phyloP scores from a whole-genome alignment of 2,797 vertebrate genomes.

The Coluber constrictor region DNA sequence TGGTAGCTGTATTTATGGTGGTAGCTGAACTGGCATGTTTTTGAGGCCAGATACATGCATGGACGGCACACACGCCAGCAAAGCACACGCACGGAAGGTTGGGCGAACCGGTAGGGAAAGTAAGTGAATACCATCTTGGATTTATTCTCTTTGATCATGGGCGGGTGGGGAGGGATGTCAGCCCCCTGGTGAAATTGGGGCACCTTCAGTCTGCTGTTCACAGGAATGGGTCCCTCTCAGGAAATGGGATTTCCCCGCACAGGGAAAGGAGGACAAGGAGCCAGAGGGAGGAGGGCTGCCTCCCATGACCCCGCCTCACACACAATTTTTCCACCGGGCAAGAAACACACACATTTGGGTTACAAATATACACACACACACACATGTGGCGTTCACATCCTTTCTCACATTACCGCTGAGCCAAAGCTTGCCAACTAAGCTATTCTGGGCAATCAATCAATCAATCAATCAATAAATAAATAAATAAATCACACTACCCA shows the following conservation, averaged over 20 bases:
- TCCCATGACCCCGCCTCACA: neutral
- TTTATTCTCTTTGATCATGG: neutral
- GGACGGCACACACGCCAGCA: too few species aligned
- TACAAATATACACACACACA: too few species aligned
- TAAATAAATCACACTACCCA: neutral
- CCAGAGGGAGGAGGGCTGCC: too few species aligned
- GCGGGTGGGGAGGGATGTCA: neutral
- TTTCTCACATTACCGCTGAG: neutral
- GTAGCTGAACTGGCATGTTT: too few species aligned
- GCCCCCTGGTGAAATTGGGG: neutral
- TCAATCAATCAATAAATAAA: too few species aligned
- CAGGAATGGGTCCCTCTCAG: neutral
- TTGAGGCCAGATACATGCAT: too few species aligned
- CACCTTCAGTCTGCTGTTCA: neutral
- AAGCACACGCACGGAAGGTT: too few species aligned
- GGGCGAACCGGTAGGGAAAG: too few species aligned
- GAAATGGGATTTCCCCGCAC: too few species aligned
- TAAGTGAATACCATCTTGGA: too few species aligned
- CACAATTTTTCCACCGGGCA: neutral
- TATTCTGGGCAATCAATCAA: too few species aligned
- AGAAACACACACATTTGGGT: neutral
- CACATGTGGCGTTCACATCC: neutral
- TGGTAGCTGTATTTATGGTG: too few species aligned
- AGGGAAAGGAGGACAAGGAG: neutral
- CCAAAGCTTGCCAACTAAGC: neutral